Evolutionary conservation across 2,113 vertebrate species (phyloP).

Genomic region (Protobothrops flavoviridis): DNA sequence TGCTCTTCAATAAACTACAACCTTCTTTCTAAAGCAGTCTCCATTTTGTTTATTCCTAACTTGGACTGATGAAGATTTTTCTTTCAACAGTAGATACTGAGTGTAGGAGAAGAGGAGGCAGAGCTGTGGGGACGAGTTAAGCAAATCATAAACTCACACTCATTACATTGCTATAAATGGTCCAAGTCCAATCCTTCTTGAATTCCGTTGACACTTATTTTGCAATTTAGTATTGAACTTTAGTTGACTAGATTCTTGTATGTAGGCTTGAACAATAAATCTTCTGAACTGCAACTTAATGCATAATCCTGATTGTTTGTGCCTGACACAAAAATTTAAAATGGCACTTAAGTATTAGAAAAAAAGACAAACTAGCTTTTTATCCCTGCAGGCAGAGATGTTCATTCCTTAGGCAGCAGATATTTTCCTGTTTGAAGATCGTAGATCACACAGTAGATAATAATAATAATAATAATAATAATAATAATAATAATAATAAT

Average conservation of each 20-base stretch:
- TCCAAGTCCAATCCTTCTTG: neutral
- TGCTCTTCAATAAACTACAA: too few relatives aligned
- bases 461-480: too few relatives aligned
- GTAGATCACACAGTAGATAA: neutral
- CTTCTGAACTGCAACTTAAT: neutral
- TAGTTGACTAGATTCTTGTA: neutral
- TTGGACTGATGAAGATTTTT: too few relatives aligned
- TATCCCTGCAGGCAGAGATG: too few relatives aligned
- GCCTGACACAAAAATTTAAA: neutral
- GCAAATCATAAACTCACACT: neutral
- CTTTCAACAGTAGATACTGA: neutral
- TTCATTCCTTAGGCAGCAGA: neutral
- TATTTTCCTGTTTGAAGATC: neutral
- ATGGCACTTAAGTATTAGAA: neutral
- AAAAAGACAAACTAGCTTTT: neutral
- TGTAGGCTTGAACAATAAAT: neutral
- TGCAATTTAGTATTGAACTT: neutral
- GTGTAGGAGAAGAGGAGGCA: neutral
- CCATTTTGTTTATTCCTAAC: too few relatives aligned
- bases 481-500: too few relatives aligned
- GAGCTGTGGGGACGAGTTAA: neutral
- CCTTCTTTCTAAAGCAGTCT: too few relatives aligned
- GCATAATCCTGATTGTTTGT: neutral
- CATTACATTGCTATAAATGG: neutral
- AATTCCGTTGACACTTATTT: neutral